These are phyloP conservation scores for Drosophila ohnishii DNA, from an alignment of 1,140 invertebrate species.

Conservation along the genomic window DNA sequence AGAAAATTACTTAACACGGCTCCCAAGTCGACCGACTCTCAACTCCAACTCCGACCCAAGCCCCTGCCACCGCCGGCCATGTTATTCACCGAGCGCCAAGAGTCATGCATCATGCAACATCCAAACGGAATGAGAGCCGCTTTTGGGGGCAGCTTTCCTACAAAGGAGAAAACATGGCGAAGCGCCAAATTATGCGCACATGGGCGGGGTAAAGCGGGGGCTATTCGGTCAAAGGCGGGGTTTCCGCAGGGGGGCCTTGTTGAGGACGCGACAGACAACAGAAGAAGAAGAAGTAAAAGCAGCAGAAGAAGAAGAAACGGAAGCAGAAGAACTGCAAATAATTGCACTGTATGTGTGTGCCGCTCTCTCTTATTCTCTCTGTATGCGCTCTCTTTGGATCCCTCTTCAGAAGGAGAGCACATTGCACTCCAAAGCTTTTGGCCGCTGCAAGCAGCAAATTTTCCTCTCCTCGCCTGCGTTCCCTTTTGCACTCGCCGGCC, in stretches of 20 bases:
- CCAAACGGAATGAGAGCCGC: slow-evolving; percentile 48
- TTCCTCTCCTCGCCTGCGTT: slow-evolving; percentile 29
- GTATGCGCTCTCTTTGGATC: slow-evolving; percentile 2
- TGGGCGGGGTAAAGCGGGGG: slow-evolving; percentile 36
- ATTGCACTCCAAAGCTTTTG: slow-evolving; percentile 70
- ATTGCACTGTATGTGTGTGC: slow-evolving; percentile 51
- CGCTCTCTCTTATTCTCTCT: slow-evolving; percentile 6
- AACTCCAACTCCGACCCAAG: slow-evolving; percentile 10
- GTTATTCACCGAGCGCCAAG: slow-evolving; percentile 28
- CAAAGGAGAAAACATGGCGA: slow-evolving; percentile 73
- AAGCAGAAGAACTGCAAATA: slow-evolving; percentile 78
- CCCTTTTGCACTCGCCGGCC: slow-evolving; percentile 62
- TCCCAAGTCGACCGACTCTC: slow-evolving; percentile 30
- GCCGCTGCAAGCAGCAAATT: slow-evolving; percentile 55
- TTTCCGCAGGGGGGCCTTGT: slow-evolving; percentile 1
- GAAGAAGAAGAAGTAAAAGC: slow-evolving; percentile 47
- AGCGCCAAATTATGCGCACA: slow-evolving; percentile 80
- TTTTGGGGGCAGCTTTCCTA: slow-evolving; percentile 32
- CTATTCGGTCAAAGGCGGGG: slow-evolving; percentile 3
- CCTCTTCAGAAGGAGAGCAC: slow-evolving; percentile 32
- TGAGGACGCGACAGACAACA: slow-evolving; percentile 53
- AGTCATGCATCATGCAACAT: slow-evolving; percentile 71
- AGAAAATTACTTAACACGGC: slow-evolving; percentile 53
- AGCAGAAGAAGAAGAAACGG: slow-evolving; percentile 56
- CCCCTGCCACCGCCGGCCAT: slow-evolving; percentile 10